Base-by-base conservation (phyloP, 2,888 invertebrate genomes). In the Physocephala rufipes region DNA sequence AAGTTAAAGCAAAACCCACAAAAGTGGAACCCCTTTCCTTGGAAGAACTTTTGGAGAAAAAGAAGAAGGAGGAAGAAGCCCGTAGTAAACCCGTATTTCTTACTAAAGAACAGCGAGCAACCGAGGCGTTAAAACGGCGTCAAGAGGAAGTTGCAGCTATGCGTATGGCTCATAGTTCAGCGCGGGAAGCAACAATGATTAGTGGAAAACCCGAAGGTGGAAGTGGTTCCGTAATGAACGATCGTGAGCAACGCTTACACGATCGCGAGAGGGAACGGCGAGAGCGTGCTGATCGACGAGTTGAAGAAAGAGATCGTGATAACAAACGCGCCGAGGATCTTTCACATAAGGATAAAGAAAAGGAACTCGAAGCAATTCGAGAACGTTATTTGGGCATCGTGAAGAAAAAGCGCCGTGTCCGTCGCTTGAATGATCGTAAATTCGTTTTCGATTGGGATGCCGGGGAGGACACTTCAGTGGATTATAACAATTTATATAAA, bases 391-490 rank as follows among this genome's bases (percentile, higher is more conserved):
- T 99, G 66, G 99, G 99, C 0, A 90, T 96, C 61, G 88, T 95
- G 0, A 98, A 97, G 83, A 96, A 97, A 83, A 96, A 96, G 82
- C 90, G 97, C 16, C 88, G 98, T 71, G 95, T 97, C 0, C 89
- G 99, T 21, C 89, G 99, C 74, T 87, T 99, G 55, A 99, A 99
- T 87, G 99, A 99, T 84, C 89, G 99, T 19, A 99, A 99, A 87
- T 99, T 99, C 88, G 99, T 99, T 0, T 99, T 99, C 86, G 99
- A 99, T 87, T 99, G 99, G 99, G 99, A 99, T 87, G 97, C 97
- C 0, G 94, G 95, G 0, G 99, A 99, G 86, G 99, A 99, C 82
- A 99, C 99, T 0, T 96, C 97, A 2, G 92, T 93, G 74, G 99
- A 99, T 88, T 99, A 99, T 82, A 99, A 99, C 86, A 91, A 92